A percentile compares a stretch with the other conserved stretches of the same genome.
Conservation (phyloP, 2,113 vertebrate genomes). For the Gallinago jamesoni region DNA sequence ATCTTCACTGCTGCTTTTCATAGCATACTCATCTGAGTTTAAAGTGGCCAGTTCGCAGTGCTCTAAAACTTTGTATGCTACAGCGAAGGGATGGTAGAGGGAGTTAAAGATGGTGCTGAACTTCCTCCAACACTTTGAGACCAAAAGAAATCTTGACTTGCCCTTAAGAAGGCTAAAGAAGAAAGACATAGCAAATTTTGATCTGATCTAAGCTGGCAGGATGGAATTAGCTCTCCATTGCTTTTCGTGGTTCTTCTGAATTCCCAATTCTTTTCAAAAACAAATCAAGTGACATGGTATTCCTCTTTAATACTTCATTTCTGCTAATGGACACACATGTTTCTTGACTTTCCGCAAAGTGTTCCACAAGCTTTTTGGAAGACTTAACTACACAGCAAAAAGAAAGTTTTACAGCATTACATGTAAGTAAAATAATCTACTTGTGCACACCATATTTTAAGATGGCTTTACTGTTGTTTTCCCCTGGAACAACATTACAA, state of each 20-base stretch:
- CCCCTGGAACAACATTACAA: background rate
- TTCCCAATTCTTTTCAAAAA: conserved; percentile 47
- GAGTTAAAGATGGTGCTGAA: background rate
- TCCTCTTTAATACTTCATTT: conserved; percentile 64
- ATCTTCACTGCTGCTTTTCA: background rate
- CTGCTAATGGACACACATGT: conserved; percentile 38
- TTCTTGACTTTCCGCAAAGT: conserved; percentile 24
- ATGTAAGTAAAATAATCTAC: background rate
- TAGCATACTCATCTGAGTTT: background rate
- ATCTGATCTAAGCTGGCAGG: conserved; percentile 71
- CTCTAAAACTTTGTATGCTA: background rate
- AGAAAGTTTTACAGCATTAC: background rate
- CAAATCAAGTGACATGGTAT: conserved; percentile 39
- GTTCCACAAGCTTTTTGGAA: background rate
- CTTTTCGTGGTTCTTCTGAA: background rate
- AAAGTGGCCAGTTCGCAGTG: background rate
- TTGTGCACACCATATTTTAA: background rate
- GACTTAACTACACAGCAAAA: background rate
- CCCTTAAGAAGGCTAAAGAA: conserved; percentile 14
- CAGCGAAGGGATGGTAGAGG: background rate
- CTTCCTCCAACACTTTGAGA: conserved; percentile 34
- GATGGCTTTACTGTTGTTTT: background rate
- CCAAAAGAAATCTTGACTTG: conserved; percentile 50
- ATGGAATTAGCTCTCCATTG: conserved; percentile 60
- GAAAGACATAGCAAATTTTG: conserved; percentile 40